These are phyloP conservation scores for Meiosimyza decipiens DNA, from an alignment of 2,888 invertebrate species.

Conservation along the genomic window DNA sequence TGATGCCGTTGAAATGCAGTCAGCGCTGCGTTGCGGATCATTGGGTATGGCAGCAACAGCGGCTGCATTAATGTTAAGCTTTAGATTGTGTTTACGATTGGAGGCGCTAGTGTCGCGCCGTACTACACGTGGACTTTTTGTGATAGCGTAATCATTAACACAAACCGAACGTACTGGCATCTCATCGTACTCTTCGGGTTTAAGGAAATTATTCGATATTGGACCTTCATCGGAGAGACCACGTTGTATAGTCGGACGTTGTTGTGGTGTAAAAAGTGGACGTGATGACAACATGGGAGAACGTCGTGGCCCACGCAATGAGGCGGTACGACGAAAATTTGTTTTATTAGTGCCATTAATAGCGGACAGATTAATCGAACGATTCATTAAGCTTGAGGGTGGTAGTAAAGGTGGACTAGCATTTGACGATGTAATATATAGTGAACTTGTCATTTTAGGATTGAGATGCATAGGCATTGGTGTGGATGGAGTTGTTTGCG, in stretches of 20 bases:
- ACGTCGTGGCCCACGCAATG: conserved; percentile 62
- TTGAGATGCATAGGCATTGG: conserved; percentile 20
- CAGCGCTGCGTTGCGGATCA: not conserved
- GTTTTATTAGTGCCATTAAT: conserved; percentile 46
- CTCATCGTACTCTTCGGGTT: conserved; percentile 66
- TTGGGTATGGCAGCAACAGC: not conserved
- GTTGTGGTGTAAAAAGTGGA: conserved; percentile 59
- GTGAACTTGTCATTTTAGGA: conserved; percentile 54
- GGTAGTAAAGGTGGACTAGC: conserved; percentile 47
- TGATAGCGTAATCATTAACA: conserved; percentile 61
- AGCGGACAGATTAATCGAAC: conserved; percentile 37
- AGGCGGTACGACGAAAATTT: conserved; percentile 65
- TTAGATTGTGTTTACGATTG: conserved; percentile 59
- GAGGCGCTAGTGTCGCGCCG: conserved; percentile 61
- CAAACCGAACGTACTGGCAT: conserved; percentile 66
- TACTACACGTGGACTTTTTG: conserved; percentile 61
- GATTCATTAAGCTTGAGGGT: conserved; percentile 39
- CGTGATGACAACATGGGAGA: conserved; percentile 58
- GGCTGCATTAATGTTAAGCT: conserved; percentile 47
- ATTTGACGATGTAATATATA: conserved; percentile 47
- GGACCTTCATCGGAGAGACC: conserved; percentile 67
- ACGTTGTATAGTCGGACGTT: conserved; percentile 65
- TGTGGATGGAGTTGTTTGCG: conserved; percentile 36
- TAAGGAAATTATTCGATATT: conserved; percentile 65
- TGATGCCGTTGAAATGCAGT: conserved; percentile 32